These are phyloP conservation scores for Lycaena phlaeas DNA, from an alignment of 2,888 invertebrate genomes.

Conservation along the genomic window DNA sequence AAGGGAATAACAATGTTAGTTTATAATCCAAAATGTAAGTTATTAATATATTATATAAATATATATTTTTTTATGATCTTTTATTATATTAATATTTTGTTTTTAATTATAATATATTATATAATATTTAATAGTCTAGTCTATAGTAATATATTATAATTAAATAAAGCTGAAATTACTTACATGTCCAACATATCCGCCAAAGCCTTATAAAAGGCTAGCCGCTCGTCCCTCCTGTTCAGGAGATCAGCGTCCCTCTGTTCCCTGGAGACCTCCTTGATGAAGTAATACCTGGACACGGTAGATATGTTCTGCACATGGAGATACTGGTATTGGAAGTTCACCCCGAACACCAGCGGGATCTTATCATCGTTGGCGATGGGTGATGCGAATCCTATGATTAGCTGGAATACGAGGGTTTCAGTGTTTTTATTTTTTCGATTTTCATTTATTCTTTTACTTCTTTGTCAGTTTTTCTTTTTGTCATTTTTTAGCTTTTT, in stretches of 20 bases:
- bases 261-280: slow-evolving; percentile 49
- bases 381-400: slow-evolving; percentile 73
- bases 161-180: slow-evolving; percentile 24
- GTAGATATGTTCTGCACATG: slow-evolving; percentile 65
- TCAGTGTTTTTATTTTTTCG: too few relatives aligned
- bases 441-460: too few relatives aligned
- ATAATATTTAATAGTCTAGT: too few relatives aligned
- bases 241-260: slow-evolving; percentile 41
- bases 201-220: slow-evolving; percentile 46
- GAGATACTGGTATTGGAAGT: slow-evolving; percentile 77
- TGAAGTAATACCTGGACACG: slow-evolving; percentile 62
- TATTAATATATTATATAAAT: too few relatives aligned
- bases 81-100: too few relatives aligned
- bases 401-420: slow-evolving; percentile 63
- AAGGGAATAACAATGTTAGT: too few relatives aligned
- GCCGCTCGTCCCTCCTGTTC: slow-evolving; percentile 43
- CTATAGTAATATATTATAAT: too few relatives aligned
- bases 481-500: too few relatives aligned
- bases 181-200: slow-evolving; percentile 44
- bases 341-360: slow-evolving; percentile 69
- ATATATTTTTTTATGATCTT: too few relatives aligned
- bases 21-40: too few relatives aligned
- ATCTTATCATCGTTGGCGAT: slow-evolving; percentile 66
- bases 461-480: too few relatives aligned
- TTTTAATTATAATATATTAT: too few relatives aligned